These are phyloP conservation scores for Chunga burmeisteri DNA, from an alignment of 2,113 vertebrate species.

Conservation along the genomic window DNA sequence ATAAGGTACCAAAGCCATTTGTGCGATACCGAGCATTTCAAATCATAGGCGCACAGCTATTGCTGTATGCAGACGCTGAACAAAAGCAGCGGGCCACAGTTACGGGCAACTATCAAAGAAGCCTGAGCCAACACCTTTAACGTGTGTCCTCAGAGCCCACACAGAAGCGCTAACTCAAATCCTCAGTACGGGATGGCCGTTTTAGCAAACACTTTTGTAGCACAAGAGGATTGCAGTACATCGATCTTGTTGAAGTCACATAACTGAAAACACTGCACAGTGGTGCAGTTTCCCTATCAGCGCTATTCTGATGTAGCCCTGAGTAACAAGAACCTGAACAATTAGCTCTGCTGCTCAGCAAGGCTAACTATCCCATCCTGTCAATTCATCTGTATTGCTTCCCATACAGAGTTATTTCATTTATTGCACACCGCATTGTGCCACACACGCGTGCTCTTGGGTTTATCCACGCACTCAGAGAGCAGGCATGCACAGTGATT, in stretches of 20 bases:
- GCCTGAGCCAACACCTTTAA: background rate
- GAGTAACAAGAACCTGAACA: background rate
- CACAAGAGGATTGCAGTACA: too few species aligned
- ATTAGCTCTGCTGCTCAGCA: background rate
- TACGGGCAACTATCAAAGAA: fast-evolving
- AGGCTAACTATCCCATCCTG: background rate
- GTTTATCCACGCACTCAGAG: background rate
- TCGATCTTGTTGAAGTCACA: fast-evolving
- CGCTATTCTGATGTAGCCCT: background rate
- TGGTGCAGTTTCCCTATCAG: fast-evolving
- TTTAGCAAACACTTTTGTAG: background rate
- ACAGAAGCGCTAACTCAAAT: background rate
- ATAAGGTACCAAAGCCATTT: fast-evolving
- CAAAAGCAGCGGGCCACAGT: background rate
- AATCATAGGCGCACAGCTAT: fast-evolving
- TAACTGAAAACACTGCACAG: background rate
- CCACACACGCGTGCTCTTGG: too few species aligned
- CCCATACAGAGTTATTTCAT: background rate
- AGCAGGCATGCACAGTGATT: background rate
- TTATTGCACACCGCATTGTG: fast-evolving
- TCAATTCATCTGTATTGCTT: background rate
- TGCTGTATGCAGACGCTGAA: background rate
- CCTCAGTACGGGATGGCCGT: fast-evolving
- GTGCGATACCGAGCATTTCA: fast-evolving
- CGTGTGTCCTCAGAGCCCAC: fast-evolving